Evolutionary conservation across 1,140 invertebrate species (phyloP).

Genomic region (Diploscapter pachys): DNA sequence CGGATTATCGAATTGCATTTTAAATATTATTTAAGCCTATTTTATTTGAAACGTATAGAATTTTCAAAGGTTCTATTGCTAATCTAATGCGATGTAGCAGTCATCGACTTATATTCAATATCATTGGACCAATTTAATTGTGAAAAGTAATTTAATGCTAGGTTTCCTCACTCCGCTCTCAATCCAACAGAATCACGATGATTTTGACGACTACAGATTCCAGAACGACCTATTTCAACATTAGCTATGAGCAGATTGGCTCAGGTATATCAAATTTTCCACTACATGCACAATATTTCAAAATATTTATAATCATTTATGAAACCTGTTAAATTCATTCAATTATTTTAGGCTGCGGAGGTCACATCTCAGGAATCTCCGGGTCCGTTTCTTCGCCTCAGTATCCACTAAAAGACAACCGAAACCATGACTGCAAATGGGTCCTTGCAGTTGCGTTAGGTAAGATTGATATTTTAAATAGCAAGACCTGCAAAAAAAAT

Average conservation of each 20-base stretch:
- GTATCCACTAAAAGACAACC: constrained; percentile 52
- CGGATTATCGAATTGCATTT: too few relatives aligned
- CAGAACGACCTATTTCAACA: constrained; percentile 42
- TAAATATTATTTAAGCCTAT: too few relatives aligned
- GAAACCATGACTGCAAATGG: constrained; percentile 49
- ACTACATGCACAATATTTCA: neutral
- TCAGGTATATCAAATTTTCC: constrained; percentile 23
- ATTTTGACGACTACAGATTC: too few relatives aligned
- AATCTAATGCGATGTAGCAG: too few relatives aligned
- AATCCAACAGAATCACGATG: too few relatives aligned
- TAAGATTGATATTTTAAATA: constrained; percentile 18
- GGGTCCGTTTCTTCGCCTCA: constrained; percentile 51
- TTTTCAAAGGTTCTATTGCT: too few relatives aligned
- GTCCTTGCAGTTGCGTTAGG: constrained; percentile 42
- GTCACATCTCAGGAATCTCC: constrained; percentile 51
- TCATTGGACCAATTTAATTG: too few relatives aligned
- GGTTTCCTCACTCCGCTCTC: too few relatives aligned
- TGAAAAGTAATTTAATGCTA: too few relatives aligned
- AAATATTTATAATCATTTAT: neutral
- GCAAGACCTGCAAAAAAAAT: neutral
- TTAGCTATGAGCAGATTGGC: constrained; percentile 49
- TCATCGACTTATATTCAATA: too few relatives aligned
- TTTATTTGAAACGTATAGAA: too few relatives aligned
- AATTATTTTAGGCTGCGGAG: constrained; percentile 60
- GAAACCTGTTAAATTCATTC: too few relatives aligned